Base-by-base conservation (phyloP, 2,113 vertebrate genomes). In the Pithys albifrons region DNA sequence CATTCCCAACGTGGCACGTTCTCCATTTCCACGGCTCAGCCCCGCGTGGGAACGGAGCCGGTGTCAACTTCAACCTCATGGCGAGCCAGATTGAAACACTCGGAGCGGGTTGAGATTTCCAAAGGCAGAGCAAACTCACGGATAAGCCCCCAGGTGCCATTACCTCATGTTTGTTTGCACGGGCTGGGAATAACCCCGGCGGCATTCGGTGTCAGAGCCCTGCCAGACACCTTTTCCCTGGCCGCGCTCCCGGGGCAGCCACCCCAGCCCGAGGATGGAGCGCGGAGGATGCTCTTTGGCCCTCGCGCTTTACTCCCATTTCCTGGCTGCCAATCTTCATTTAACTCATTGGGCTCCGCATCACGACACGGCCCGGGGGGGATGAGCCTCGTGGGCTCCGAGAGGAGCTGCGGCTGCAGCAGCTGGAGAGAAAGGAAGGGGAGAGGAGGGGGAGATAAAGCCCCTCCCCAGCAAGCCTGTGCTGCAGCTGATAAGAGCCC, bases 401-500 rank as follows among this genome's bases (percentile, higher is more conserved):
- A 19, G 51, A 61, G 41, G 49, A 35, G 49, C 66, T 5, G 48
- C 82, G n/a, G 89, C 75, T 35, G 64, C 31, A 46, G 88, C 94
- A 82, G 87, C 90, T 95, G 85, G 54, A 91, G 75, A 45, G 45
- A n/a, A 48, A 90, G 62, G 80, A 87, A 93, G 78, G 48, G 81
- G 57, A 70, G 85, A 87, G 88, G 85, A 88, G 18, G 7, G n/a
- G 66, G 83, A 90, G 90, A 91, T 91, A 82, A 92, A 59, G 39
- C 92, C 84, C 81, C 66, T 74, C 69, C 89, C 55, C 86, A 57
- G 37, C 59, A 64, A 80, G 93, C 86, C 96, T 98, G 97, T 8
- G 80, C 94, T n/a, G 94, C 75, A 86, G 95, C 76, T 98, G 98
- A 98, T 98, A 98, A 98, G 96, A 94, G 94, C 83, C 95, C 96